Evolutionary conservation across 2,113 vertebrate species (phyloP), one percentile per base, ranked within the genome.

Genomic region (Anarhynchus alexandrinus): DNA sequence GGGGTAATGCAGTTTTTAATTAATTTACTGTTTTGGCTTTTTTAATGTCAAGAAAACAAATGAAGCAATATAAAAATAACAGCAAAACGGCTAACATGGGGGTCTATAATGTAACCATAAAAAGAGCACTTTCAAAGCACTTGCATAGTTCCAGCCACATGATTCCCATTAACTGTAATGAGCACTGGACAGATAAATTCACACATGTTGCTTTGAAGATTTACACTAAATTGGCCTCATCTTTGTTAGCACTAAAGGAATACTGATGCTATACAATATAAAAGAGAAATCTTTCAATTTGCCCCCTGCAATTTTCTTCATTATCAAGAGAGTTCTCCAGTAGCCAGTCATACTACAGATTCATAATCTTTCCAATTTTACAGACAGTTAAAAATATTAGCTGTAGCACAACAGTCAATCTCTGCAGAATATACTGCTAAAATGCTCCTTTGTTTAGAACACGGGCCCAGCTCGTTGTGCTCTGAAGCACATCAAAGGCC

Each of bases 291-390:
- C 62, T 95, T 94, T 86, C 87, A 91, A 94, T 94, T 93, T 97
- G 97, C 94, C 96, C 93, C 97, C 95, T 96, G 94, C 94, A 97
- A 94, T 94, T 86, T 91, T 92, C 66, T 95, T 96, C 93, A 96
- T 97, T 96, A 95, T 69, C 66, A 55, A 42, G 66, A 81, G 89
- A 86, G 96, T 59, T 93, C 84, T 94, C 88, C 91, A 85, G 93
- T 81, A 94, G 64, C 72, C 86, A 93, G 78, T 82, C 91, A 82
- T 40, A 47, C 38, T 38, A 54, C 40, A 80, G 47, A 80, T 65
- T 94, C 76, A 91, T 95, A 62, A 94, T 32, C n/a, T 88, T 84
- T 80, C 51, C 64, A 82, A 54, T 92, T 96, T 94, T 89, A 86
- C 51, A 95, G 91, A 79, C 43, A 85, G 77, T 93, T 91, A 71